Base-by-base conservation (phyloP, 1,140 invertebrate species). In the Drosophila biarmipes region DNA sequence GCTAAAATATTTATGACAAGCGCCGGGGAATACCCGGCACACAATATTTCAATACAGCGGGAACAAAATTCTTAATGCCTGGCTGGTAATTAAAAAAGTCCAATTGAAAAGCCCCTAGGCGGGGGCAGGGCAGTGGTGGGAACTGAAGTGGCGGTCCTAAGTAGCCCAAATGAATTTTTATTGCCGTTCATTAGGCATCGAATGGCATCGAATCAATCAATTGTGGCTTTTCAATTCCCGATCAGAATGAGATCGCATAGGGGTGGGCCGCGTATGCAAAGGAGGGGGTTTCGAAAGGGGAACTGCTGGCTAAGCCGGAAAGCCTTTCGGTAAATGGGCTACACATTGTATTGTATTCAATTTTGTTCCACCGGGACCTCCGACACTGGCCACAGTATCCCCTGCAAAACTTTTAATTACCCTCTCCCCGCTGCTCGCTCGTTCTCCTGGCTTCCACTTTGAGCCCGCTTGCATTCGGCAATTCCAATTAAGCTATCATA, bases 1-100 rank as follows among this genome's bases (percentile, higher is more conserved):
- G 75, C 84, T 87, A 78, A 87, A 87, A 87, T 89, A 87, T 87
- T 87, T 87, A 87, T 87, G 75, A 82, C 78, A 78, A 78, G 79
- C 84, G 74, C 61, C 49, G 61, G 63, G 71, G 54, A 58, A 59
- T 53, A 62, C 35, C 42, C 71, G 42, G 14, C 66, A 52, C 62
- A 66, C 59, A 34, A 82, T 87, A 78, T 87, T 87, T 87, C 82
- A 87, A 87, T 89, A 87, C 73, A 48, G 34, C 27, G 34, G 31
- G 34, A 55, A 69, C 56, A 48, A 69, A 69, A 56, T 56, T 71
- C 67, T 68, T 71, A 48, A 46, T 71, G 51, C 48, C 69, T 48
- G 49, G 64, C 37, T 56, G 78, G 69, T 87, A 87, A 87, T 87
- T 87, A 87, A 87, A 87, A 87, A 87, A 82, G 76, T 84, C 74